Conservation (phyloP, 2,797 vertebrate species). For the Octomys mimax region DNA sequence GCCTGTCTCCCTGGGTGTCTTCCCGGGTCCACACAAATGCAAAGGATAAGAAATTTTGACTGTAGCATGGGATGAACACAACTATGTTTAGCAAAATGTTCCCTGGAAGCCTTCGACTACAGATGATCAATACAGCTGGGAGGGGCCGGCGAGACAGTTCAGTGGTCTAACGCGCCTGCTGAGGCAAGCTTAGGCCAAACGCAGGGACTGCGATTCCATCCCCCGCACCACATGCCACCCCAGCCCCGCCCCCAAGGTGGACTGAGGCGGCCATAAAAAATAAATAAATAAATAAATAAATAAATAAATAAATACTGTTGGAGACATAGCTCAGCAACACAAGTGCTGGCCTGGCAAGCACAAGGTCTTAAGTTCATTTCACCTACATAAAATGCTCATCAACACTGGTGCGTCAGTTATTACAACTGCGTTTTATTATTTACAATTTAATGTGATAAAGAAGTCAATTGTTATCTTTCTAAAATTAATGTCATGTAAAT, state of each 20-base stretch:
- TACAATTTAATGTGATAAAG: not conserved
- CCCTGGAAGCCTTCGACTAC: not conserved
- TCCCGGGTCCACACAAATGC: fast-evolving
- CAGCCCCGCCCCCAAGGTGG: too few species aligned
- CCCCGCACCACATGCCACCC: too few species aligned
- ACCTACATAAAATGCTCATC: not conserved
- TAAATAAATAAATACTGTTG: too few species aligned
- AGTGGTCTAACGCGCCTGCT: too few species aligned
- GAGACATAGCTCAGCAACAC: too few species aligned
- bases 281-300: too few species aligned
- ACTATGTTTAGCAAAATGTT: not conserved
- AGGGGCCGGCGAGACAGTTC: too few species aligned
- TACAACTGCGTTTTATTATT: not conserved
- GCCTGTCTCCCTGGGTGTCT: not conserved
- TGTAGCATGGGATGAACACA: not conserved
- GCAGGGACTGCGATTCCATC: too few species aligned
- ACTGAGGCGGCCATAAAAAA: too few species aligned
- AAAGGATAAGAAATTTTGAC: not conserved
- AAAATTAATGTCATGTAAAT: not conserved
- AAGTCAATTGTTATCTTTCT: not conserved
- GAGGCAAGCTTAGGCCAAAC: too few species aligned
- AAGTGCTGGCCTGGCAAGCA: too few species aligned
- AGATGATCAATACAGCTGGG: not conserved
- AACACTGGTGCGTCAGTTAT: not conserved
- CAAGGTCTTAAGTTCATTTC: too few species aligned